These are phyloP conservation scores for Lycodopsis pacificus DNA, from an alignment of 2,797 vertebrate genomes.

Conservation along the genomic window DNA sequence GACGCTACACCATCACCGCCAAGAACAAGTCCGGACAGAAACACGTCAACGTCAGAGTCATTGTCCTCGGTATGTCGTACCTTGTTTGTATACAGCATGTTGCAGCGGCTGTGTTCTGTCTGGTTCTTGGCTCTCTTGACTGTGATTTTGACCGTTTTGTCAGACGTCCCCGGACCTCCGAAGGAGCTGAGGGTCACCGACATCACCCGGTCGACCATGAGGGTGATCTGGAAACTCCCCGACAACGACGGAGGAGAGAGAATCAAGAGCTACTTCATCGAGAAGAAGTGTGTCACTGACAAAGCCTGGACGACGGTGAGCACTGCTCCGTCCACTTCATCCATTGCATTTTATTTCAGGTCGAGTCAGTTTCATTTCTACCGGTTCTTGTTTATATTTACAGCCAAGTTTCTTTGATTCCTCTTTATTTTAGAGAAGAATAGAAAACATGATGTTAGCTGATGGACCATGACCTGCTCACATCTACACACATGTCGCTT, in stretches of 20 bases:
- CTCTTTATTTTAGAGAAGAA: no score
- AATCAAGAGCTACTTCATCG: slow-evolving; percentile 97
- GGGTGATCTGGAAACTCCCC: slow-evolving; percentile 97
- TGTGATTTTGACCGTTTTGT: neutral
- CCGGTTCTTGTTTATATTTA: neutral
- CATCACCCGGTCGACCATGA: slow-evolving; percentile 92
- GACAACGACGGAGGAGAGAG: slow-evolving; percentile 97
- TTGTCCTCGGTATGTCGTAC: slow-evolving; percentile 90
- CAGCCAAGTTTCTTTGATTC: no score
- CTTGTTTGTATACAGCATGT: neutral
- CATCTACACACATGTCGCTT: no score
- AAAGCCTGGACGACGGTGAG: slow-evolving; percentile 93
- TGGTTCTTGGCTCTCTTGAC: neutral
- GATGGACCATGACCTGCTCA: no score
- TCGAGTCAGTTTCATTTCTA: no score
- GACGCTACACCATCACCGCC: slow-evolving; percentile 96
- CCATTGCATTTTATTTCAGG: no score
- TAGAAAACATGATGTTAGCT: no score
- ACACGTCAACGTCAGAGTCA: slow-evolving; percentile 92
- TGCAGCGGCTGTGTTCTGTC: neutral
- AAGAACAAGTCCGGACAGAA: slow-evolving; percentile 99
- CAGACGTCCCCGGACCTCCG: slow-evolving; percentile 89
- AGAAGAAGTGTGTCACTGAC: slow-evolving; percentile 93
- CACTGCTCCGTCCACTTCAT: neutral
- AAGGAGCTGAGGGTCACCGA: slow-evolving; percentile 97